Conservation (phyloP, 2,888 invertebrate genomes). For the Lottia scabra region DNA sequence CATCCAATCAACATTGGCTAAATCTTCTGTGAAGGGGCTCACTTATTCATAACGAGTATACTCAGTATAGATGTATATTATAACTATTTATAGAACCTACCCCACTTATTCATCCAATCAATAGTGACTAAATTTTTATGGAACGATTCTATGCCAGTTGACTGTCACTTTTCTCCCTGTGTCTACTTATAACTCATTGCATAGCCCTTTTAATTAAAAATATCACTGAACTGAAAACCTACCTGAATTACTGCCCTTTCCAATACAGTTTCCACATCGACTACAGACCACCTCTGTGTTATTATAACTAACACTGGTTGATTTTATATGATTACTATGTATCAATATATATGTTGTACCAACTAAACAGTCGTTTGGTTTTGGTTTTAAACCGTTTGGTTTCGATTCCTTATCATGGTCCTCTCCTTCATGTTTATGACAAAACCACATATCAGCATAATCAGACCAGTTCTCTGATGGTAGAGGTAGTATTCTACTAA, state of each 20-base stretch:
- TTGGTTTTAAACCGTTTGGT: constrained; percentile 33
- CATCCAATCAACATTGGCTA: too few species aligned
- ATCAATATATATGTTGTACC: constrained; percentile 50
- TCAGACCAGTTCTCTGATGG: constrained; percentile 62
- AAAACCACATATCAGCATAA: constrained; percentile 61
- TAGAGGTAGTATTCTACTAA: constrained; percentile 51
- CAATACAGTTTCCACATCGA: constrained; percentile 48
- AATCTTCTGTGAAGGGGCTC: too few species aligned
- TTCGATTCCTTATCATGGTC: not conserved
- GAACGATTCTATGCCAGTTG: too few species aligned
- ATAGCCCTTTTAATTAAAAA: too few species aligned
- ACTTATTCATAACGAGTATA: too few species aligned
- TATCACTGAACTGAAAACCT: too few species aligned
- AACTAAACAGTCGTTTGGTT: constrained; percentile 53
- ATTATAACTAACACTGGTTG: constrained; percentile 26
- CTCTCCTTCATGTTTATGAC: constrained; percentile 46
- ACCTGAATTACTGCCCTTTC: constrained; percentile 23
- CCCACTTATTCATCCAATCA: too few species aligned
- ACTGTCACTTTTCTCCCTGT: too few species aligned
- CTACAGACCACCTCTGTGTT: constrained; percentile 38
- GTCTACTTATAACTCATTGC: too few species aligned
- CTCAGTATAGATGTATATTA: too few species aligned
- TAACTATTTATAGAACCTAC: too few species aligned
- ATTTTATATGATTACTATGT: constrained; percentile 32
- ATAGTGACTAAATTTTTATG: too few species aligned